Base-by-base conservation (phyloP, 1,140 invertebrate genomes). In the Pseudomyrmex gracilis region DNA sequence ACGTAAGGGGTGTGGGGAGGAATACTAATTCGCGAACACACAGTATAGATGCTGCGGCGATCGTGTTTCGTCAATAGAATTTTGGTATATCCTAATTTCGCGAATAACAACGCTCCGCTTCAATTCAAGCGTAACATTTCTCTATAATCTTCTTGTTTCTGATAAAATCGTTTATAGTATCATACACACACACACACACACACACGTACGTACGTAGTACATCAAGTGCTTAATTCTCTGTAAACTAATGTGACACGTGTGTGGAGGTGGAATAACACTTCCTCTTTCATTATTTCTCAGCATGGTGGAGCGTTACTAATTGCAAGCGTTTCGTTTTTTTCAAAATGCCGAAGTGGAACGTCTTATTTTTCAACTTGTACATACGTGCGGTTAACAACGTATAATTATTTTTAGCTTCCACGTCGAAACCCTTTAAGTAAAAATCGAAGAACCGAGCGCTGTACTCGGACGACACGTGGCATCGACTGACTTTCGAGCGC, bases 21-120 rank as follows among this genome's bases (percentile, higher is more conserved):
- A 78, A 76, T 67, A 74, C 87, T 90, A 90, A 90, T 90, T 90
- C 82, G 87, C 73, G 63, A 90, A 90, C 88, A 89, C 86, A 84
- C 77, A 86, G 51, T 34, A 7, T 34, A 34, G 34, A 34, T 34
- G 34, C 34, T 34, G 34, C 34, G 34, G 61, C 60, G 47, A 45
- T 53, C 68, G 15, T 61, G 68, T 71, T 45, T 71, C 51, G 5
- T 64, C 67, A 53, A 49, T 67, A 22, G 45, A 34, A 68, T 70
- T 84, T 77, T 49, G 68, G 51, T 83, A 84, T 80, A 84, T 80
- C 66, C 76, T 80, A 80, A 80, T 80, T 80, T 71, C 53, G 20
- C 58, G 55, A 71, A 24, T 13, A n/a, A 34, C 34, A 34, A 70
- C 17, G 20, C n/a, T 47, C 58, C 22, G 34, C n/a, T 15, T 17